Conservation (phyloP, 1,140 invertebrate species). For the Micrasema longulum region DNA sequence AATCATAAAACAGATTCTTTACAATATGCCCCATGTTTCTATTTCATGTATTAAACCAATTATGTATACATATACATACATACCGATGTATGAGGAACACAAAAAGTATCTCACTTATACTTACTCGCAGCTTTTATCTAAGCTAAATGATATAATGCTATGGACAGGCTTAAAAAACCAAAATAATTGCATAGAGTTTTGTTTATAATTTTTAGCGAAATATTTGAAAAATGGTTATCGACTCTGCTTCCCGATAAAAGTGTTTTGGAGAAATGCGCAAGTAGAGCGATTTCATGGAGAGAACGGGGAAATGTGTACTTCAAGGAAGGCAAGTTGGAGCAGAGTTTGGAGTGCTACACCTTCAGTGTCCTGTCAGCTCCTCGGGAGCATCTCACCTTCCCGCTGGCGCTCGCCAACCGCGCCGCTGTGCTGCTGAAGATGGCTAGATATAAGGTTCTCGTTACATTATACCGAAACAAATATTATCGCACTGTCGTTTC, state of each 20-base stretch:
- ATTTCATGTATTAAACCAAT: too few relatives aligned
- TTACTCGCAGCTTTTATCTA: too few relatives aligned
- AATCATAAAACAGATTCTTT: too few relatives aligned
- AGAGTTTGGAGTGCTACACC: constrained; percentile 9
- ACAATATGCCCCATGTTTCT: too few relatives aligned
- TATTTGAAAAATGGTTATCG: constrained; percentile 15
- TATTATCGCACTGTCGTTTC: too few relatives aligned
- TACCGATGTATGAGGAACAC: too few relatives aligned
- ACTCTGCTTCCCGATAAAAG: background rate
- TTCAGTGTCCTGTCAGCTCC: constrained; percentile 14
- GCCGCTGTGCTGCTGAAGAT: constrained; percentile 11
- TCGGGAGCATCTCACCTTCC: background rate
- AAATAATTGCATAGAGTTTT: too few relatives aligned
- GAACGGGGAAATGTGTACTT: constrained; percentile 5
- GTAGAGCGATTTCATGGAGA: constrained; percentile 1
- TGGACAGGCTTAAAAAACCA: too few relatives aligned
- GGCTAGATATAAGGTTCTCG: constrained; percentile 13
- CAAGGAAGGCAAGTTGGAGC: background rate
- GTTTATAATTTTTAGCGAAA: constrained; percentile 36
- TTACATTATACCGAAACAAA: too few relatives aligned
- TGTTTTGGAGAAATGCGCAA: background rate
- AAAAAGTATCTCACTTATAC: too few relatives aligned
- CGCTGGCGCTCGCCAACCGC: constrained; percentile 29
- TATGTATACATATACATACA: too few relatives aligned
- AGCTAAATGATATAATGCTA: too few relatives aligned